Percentiles rank a stretch among this genome's conserved stretches.
phyloP scores from a whole-genome alignment of 2,797 vertebrate species.

The Distichodus sexfasciatus region DNA sequence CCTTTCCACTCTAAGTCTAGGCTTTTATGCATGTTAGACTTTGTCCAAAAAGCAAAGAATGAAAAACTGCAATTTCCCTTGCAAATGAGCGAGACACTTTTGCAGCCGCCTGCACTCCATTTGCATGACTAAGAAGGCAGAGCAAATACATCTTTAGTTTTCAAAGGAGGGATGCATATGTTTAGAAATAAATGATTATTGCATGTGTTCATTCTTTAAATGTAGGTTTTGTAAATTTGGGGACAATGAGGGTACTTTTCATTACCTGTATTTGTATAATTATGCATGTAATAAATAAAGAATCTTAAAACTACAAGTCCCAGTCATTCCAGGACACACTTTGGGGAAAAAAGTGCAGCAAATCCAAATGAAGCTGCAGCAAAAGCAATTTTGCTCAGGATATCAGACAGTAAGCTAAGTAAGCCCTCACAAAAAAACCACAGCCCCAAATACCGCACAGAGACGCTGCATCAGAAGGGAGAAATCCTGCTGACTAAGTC shows the following conservation, averaged over 20 bases:
- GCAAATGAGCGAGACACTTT: conserved; percentile 34
- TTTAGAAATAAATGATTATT: too few species aligned
- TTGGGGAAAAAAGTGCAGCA: not conserved
- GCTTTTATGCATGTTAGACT: not conserved
- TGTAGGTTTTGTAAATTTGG: too few species aligned
- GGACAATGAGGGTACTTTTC: too few species aligned
- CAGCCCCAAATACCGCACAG: conserved; percentile 15
- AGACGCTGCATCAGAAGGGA: not conserved
- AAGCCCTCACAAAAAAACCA: conserved; percentile 12
- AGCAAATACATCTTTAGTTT: conserved; percentile 7
- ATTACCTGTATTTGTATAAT: too few species aligned
- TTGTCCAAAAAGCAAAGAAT: conserved; percentile 31
- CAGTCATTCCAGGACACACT: not conserved
- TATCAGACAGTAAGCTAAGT: conserved; percentile 35
- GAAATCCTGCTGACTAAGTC: conserved; percentile 25
- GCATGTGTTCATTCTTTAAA: too few species aligned
- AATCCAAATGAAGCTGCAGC: conserved; percentile 39
- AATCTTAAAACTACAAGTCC: not conserved
- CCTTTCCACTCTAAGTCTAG: not conserved
- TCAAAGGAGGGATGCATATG: too few species aligned
- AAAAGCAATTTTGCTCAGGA: conserved; percentile 35
- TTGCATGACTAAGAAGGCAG: conserved; percentile 21
- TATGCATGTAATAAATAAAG: too few species aligned
- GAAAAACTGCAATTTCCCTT: conserved; percentile 40
- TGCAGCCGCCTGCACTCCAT: conserved; percentile 21